phyloP scores from a whole-genome alignment of 2,797 vertebrate species.

The Carduelis carduelis region DNA sequence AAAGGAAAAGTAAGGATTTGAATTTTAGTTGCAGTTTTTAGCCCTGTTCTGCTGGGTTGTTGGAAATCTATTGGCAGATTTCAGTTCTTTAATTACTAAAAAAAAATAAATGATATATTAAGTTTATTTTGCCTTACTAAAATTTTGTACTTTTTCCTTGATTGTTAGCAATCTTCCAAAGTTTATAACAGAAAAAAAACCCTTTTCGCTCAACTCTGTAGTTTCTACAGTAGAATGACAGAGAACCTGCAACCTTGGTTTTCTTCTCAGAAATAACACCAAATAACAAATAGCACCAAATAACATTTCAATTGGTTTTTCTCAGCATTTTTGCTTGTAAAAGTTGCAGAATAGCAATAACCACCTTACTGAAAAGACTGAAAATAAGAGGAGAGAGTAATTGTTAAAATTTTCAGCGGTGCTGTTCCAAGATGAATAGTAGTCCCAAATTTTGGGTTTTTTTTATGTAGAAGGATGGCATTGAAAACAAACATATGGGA shows the following conservation, averaged over 20 bases:
- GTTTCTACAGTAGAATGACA: not conserved
- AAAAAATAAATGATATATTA: not conserved
- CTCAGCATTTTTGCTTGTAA: not conserved
- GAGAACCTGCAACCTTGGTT: not conserved
- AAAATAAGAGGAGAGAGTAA: not conserved
- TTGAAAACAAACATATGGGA: not conserved
- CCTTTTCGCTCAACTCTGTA: not conserved
- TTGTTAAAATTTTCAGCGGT: not conserved
- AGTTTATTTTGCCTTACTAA: not conserved
- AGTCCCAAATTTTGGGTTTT: not conserved
- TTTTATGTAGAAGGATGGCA: not conserved
- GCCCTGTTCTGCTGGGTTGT: not conserved
- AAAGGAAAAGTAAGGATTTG: not conserved
- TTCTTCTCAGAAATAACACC: not conserved
- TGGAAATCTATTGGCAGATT: not conserved
- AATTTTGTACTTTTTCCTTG: not conserved
- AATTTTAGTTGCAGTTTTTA: not conserved
- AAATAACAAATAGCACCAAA: not conserved
- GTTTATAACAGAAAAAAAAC: not conserved
- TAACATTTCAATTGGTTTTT: not conserved
- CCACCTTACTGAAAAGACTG: slow-evolving; percentile 28
- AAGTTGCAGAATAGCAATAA: slow-evolving; percentile 54
- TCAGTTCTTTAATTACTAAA: not conserved
- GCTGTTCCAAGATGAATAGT: slow-evolving; percentile 38
- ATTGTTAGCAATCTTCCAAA: not conserved